A percentile compares a stretch with the other conserved stretches of the same genome.
Conservation (phyloP, 2,888 invertebrate genomes). For the Ophion obscuratus region DNA sequence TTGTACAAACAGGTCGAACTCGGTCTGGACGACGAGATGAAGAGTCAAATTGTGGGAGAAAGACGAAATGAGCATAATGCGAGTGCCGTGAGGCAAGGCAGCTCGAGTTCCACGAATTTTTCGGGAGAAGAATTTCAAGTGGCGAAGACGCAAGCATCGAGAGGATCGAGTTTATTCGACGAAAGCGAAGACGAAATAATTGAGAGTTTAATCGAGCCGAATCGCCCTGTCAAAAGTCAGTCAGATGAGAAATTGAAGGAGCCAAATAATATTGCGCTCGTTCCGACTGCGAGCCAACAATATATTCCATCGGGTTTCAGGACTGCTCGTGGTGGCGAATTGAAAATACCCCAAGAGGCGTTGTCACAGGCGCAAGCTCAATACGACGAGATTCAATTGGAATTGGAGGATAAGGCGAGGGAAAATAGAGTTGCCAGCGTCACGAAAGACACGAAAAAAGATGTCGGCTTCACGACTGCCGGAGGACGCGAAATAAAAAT, state of each 20-base stretch:
- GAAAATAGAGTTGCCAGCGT: not conserved
- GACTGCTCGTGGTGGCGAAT: constrained; percentile 77
- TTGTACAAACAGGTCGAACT: constrained; percentile 33
- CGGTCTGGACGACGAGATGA: not conserved
- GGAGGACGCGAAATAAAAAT: constrained; percentile 71
- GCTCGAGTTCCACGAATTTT: no score
- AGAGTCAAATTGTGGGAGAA: not conserved
- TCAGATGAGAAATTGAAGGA: not conserved
- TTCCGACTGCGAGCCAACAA: not conserved
- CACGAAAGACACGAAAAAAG: not conserved
- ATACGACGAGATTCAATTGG: constrained; percentile 15
- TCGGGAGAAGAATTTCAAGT: constrained; percentile 46
- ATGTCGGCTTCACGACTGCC: constrained; percentile 70
- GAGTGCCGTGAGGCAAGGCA: no score
- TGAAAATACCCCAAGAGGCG: constrained; percentile 68
- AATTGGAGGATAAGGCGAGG: not conserved
- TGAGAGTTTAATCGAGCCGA: constrained; percentile 16
- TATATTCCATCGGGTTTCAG: constrained; percentile 66
- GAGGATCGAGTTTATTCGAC: constrained; percentile 51
- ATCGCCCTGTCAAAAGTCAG: not conserved
- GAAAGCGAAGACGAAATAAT: constrained; percentile 35
- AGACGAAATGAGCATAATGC: no score
- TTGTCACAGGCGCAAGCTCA: constrained; percentile 52
- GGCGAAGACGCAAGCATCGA: constrained; percentile 45
- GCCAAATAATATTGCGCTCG: not conserved